phyloP scores from a whole-genome alignment of 2,113 vertebrate genomes.

The Cinclus cinclus region DNA sequence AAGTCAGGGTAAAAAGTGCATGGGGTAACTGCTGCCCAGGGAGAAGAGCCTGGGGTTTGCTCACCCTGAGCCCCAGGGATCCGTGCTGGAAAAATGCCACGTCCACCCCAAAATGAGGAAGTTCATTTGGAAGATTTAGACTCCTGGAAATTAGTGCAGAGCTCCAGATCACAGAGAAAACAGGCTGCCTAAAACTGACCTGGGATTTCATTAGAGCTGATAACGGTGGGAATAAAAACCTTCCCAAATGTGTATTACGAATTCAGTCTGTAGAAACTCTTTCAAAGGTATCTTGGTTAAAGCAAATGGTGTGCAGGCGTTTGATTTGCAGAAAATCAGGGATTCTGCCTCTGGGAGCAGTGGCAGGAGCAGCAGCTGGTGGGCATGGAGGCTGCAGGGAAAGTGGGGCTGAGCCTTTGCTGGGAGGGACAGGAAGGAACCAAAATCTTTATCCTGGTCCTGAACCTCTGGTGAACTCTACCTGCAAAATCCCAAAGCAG shows the following conservation, averaged over 20 bases:
- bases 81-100: accelerated
- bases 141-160: neutral
- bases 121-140: neutral
- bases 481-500: too few species aligned
- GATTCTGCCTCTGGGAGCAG: neutral
- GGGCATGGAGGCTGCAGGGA: neutral
- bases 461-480: neutral
- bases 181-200: neutral
- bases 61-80: neutral
- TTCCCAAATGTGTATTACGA: neutral
- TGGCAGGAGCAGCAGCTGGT: neutral
- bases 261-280: neutral
- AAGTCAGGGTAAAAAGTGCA: neutral
- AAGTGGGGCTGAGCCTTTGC: neutral
- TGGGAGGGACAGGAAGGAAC: accelerated
- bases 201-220: constrained; percentile 11
- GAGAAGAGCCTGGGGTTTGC: neutral
- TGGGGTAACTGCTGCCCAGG: neutral
- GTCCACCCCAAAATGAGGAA: neutral
- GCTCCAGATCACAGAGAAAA: neutral
- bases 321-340: neutral
- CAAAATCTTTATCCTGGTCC: accelerated
- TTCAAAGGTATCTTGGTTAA: neutral
- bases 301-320: neutral
- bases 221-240: neutral